Base-by-base conservation (phyloP, 2,113 vertebrate genomes). In the Scalopus aquaticus region DNA sequence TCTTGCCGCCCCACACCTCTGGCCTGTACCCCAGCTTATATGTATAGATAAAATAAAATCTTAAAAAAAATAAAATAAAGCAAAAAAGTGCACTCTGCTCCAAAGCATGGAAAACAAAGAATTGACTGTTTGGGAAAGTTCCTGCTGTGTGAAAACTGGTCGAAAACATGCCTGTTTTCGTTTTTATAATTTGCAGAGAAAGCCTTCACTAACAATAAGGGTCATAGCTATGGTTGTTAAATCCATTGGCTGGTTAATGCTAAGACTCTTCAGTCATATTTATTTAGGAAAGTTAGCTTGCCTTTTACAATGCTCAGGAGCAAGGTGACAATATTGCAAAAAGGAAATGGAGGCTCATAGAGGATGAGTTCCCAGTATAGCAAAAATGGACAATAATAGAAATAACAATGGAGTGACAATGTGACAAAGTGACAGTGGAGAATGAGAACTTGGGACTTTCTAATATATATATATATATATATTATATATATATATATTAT, bases 81-180 rank as follows among this genome's bases (percentile, higher is more conserved):
- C 37, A 73, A 92, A 96, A 94, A 90, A 88, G 49, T 58, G 37
- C 30, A 10, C 49, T 88, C 62, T 86, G 62, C 88, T 90, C 94
- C 73, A 90, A 74, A 78, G 49, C 62, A 88, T 77, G 76, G 88
- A 82, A 95, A 91, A 88, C 93, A 32, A 86, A 62, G 76, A 93
- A 76, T 37, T 64, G 81, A 39, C 49, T 94, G 30, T 85, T 79
- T 49, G 56, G 58, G 62, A 87, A 86, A 78, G 84, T 81, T 76
- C 76, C 77, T n/a, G 37, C 65, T 84, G 76, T 69, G 86, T 79
- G 39, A 67, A 70, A 74, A 74, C 60, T 9, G 2, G 30, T 51
- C 88, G 72, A 95, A 92, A 85, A 56, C 17, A 72, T 2, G 80
- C 24, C 51, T 87, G 35, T 88, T 81, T 91, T 93, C 54, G 78